Evolutionary conservation across 2,797 vertebrate species (phyloP).

Genomic region (Siniperca scherzeri): DNA sequence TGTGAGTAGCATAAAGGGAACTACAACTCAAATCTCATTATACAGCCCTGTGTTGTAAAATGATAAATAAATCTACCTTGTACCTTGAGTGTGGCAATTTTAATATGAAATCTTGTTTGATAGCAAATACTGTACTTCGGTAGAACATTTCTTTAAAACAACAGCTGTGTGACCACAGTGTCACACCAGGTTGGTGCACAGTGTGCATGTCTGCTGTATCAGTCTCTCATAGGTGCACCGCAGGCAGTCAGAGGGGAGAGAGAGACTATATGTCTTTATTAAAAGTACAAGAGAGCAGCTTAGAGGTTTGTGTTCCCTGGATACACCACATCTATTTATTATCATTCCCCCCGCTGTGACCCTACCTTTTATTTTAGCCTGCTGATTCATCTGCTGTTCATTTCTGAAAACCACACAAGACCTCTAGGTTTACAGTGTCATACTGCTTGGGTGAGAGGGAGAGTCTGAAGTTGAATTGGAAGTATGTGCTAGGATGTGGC

Average conservation of each 20-base stretch:
- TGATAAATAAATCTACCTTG: too few relatives aligned
- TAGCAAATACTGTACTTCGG: neutral
- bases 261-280: slow-evolving; percentile 71
- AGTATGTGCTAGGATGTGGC: slow-evolving; percentile 49
- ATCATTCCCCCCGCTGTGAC: slow-evolving; percentile 84
- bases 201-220: slow-evolving; percentile 59
- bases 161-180: slow-evolving; percentile 28
- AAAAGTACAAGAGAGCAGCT: slow-evolving; percentile 82
- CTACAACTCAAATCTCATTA: too few relatives aligned
- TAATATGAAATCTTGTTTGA: slow-evolving; percentile 11
- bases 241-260: slow-evolving; percentile 55
- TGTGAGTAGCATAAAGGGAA: too few relatives aligned
- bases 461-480: slow-evolving; percentile 56
- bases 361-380: slow-evolving; percentile 93
- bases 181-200: slow-evolving; percentile 57
- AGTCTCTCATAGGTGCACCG: slow-evolving; percentile 66
- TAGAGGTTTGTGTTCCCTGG: slow-evolving; percentile 84
- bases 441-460: slow-evolving; percentile 74
- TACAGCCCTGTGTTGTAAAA: too few relatives aligned
- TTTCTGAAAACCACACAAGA: slow-evolving; percentile 90
- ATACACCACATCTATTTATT: slow-evolving; percentile 91
- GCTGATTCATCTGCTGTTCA: slow-evolving; percentile 93
- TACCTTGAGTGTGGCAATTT: neutral
- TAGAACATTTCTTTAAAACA: slow-evolving; percentile 10
- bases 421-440: slow-evolving; percentile 88